phyloP scores from a whole-genome alignment of 1,140 invertebrate species.

The Drosophila equinoxialis region DNA sequence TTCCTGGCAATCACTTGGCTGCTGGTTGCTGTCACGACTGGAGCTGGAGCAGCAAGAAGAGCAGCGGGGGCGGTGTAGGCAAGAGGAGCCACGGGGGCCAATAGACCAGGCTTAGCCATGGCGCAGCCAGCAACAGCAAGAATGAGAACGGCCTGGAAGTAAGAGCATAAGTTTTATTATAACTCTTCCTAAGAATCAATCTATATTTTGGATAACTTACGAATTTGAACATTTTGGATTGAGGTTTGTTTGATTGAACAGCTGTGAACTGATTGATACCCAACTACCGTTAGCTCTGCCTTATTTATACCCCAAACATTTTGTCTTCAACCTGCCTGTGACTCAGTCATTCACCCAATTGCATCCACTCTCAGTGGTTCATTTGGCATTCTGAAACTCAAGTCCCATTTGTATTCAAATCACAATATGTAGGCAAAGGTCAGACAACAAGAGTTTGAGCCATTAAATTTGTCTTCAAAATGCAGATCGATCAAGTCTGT shows the following conservation, averaged over 20 bases:
- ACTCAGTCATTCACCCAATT: not conserved
- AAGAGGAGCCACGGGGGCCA: conserved; percentile 39
- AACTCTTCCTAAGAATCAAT: not conserved
- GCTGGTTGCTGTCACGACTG: conserved; percentile 83
- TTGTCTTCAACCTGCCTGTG: not conserved
- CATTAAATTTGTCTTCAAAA: not conserved
- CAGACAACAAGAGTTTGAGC: not conserved
- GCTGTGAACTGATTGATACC: conserved; percentile 38
- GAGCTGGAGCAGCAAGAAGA: conserved; percentile 66
- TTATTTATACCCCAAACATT: conserved; percentile 44
- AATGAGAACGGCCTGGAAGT: conserved; percentile 65
- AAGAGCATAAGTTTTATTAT: not conserved
- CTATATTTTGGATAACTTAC: conserved; percentile 29
- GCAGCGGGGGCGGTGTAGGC: conserved; percentile 58
- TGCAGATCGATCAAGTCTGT: not conserved
- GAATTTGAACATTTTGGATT: conserved; percentile 68
- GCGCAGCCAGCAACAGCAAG: conserved; percentile 67
- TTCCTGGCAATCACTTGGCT: conserved; percentile 84
- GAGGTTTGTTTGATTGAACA: conserved; percentile 35
- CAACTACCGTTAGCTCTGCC: not conserved
- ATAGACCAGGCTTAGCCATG: conserved; percentile 67
- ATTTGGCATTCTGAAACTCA: not conserved
- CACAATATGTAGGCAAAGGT: conserved; percentile 3
- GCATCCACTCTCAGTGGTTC: not conserved
- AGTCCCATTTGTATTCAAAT: conserved; percentile 2